Evolutionary conservation across 2,113 vertebrate species (phyloP).

Genomic region (Herpailurus yagouaroundi): DNA sequence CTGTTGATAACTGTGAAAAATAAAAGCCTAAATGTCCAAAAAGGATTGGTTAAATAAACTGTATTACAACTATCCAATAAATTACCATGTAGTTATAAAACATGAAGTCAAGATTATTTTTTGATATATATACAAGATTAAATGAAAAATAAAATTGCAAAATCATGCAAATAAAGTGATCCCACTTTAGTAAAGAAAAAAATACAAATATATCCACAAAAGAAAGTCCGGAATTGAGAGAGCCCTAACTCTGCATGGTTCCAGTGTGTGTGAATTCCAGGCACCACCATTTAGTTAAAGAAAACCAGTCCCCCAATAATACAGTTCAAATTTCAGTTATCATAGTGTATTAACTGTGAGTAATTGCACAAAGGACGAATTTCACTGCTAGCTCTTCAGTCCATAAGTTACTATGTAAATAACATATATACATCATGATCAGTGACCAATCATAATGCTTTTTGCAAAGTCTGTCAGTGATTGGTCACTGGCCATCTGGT

Average conservation of each 20-base stretch:
- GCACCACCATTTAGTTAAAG: neutral
- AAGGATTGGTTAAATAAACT: neutral
- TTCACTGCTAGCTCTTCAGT: neutral
- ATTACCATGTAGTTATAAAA: neutral
- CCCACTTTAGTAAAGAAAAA: neutral
- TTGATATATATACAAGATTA: neutral
- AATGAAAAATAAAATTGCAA: neutral
- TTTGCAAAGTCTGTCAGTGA: neutral
- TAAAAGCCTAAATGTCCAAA: neutral
- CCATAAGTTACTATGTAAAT: neutral
- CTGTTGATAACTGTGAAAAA: slow-evolving; percentile 25
- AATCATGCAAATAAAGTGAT: neutral
- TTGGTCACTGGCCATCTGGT: neutral
- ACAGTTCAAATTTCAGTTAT: neutral
- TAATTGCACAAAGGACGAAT: neutral
- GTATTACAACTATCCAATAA: neutral
- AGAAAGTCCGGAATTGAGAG: neutral
- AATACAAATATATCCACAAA: neutral
- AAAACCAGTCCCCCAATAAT: neutral
- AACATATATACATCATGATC: neutral
- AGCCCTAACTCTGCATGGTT: neutral
- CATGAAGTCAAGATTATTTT: neutral
- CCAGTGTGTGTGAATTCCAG: neutral
- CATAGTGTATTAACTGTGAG: neutral
- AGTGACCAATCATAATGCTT: neutral